phyloP scores from a whole-genome alignment of 2,888 invertebrate species.

The Ophion slaviceki region DNA sequence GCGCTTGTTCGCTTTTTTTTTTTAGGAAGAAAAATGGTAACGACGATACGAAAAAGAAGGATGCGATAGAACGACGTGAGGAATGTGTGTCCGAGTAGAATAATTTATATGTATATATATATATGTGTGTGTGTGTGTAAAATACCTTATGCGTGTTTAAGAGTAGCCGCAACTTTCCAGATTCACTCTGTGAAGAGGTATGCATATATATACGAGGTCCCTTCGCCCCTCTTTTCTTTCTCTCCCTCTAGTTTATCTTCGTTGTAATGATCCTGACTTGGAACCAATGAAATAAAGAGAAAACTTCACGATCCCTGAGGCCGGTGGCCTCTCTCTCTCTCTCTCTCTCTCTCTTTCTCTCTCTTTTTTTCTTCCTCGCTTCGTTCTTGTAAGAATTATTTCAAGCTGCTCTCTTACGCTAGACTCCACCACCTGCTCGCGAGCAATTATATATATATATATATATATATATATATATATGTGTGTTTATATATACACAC shows the following conservation, averaged over 20 bases:
- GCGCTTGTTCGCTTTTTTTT: background rate
- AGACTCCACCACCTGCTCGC: conserved; percentile 24
- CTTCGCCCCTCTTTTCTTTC: background rate
- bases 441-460: conserved; percentile 27
- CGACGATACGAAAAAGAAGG: background rate
- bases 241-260: background rate
- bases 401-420: conserved; percentile 31
- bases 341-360: background rate
- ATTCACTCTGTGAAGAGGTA: background rate
- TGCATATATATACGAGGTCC: conserved; percentile 7
- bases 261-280: conserved; percentile 29
- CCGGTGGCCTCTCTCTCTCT: background rate
- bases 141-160: background rate
- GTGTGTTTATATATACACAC: background rate
- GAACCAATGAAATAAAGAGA: conserved; percentile 32
- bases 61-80: too few species aligned
- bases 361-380: conserved; percentile 11
- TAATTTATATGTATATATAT: too few species aligned
- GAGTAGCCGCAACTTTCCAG: background rate
- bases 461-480: background rate
- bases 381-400: conserved; percentile 53
- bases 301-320: background rate
- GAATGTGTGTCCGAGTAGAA: too few species aligned
- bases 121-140: too few species aligned
- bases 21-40: background rate